A percentile compares a stretch with the other conserved stretches of the same genome.
phyloP scores from a whole-genome alignment of 2,797 vertebrate genomes.

The Notoglanidium macrostoma region DNA sequence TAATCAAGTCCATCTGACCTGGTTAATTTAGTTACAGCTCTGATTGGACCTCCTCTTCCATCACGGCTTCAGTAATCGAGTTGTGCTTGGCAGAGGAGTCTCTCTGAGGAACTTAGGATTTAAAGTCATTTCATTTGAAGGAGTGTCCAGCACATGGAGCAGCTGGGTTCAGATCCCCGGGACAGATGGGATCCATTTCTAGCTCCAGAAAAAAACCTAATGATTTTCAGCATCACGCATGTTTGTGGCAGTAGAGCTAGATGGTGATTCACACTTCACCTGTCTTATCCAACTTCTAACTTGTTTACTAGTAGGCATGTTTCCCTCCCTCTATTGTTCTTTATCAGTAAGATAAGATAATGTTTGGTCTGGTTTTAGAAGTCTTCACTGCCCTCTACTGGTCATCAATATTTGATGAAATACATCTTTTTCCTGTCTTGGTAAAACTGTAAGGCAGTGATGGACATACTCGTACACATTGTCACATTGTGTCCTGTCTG shows the following conservation, averaged over 20 bases:
- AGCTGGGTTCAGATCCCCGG: slow-evolving; percentile 17
- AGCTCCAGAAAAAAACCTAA: not conserved
- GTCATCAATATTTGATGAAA: not conserved
- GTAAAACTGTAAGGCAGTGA: not conserved
- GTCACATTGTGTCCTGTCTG: too few species aligned
- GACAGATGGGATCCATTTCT: slow-evolving; percentile 33
- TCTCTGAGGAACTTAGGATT: slow-evolving; percentile 40
- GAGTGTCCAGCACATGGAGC: not conserved
- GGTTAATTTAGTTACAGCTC: slow-evolving; percentile 49
- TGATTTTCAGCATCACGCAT: not conserved
- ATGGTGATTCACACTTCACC: not conserved
- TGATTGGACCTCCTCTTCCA: slow-evolving; percentile 45
- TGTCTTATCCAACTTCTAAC: not conserved
- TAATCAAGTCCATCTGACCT: slow-evolving; percentile 59
- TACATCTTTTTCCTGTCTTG: not conserved
- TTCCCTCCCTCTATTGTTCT: slow-evolving; percentile 8
- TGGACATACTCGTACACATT: not conserved
- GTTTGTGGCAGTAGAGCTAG: not conserved
- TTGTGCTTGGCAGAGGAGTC: slow-evolving; percentile 42
- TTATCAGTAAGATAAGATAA: slow-evolving; percentile 27
- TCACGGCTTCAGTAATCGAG: slow-evolving; percentile 49
- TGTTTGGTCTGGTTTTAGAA: not conserved
- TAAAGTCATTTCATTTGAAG: slow-evolving; percentile 45
- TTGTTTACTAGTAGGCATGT: not conserved
- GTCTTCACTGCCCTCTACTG: slow-evolving; percentile 31